phyloP scores from a whole-genome alignment of 53 echinoderm and acorn worm species.

The Hippasteria phrygiana region DNA sequence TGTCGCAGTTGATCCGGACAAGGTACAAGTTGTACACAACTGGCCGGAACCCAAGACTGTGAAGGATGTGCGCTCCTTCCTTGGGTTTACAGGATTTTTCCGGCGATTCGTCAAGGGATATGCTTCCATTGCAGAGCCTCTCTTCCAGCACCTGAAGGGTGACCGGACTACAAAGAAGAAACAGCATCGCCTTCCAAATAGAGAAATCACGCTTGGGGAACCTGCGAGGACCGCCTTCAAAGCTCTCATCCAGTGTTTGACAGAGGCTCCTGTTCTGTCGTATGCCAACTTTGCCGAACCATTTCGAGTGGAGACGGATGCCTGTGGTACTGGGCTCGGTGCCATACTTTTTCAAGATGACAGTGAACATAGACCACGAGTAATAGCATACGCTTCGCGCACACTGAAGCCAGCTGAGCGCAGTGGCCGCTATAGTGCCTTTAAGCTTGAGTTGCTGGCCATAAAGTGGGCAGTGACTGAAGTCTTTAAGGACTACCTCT shows the following conservation, averaged over 20 bases:
- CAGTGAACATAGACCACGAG: neutral
- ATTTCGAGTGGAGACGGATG: slow-evolving; percentile 67
- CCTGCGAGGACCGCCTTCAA: slow-evolving; percentile 33
- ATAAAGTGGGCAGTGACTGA: slow-evolving; percentile 68
- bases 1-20: slow-evolving; percentile 68
- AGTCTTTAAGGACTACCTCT: slow-evolving; percentile 63
- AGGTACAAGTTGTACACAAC: slow-evolving; percentile 42
- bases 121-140: slow-evolving; percentile 66
- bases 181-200: neutral
- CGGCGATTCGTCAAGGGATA: slow-evolving; percentile 68
- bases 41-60: slow-evolving; percentile 71
- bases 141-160: slow-evolving; percentile 17
- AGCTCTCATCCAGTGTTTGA: slow-evolving; percentile 26
- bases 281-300: slow-evolving; percentile 61
- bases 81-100: slow-evolving; percentile 73
- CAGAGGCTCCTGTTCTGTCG: slow-evolving; percentile 55
- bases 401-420: slow-evolving; percentile 37
- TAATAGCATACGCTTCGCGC: slow-evolving; percentile 60
- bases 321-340: slow-evolving; percentile 48
- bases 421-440: slow-evolving; percentile 64
- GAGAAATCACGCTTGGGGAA: neutral
- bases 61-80: slow-evolving; percentile 63
- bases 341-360: slow-evolving; percentile 62
- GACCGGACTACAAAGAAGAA: neutral
- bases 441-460: slow-evolving; percentile 70